Evolutionary conservation across 53 echinoderm and acorn worm species (phyloP).

Genomic region (Glandiceps talaboti): DNA sequence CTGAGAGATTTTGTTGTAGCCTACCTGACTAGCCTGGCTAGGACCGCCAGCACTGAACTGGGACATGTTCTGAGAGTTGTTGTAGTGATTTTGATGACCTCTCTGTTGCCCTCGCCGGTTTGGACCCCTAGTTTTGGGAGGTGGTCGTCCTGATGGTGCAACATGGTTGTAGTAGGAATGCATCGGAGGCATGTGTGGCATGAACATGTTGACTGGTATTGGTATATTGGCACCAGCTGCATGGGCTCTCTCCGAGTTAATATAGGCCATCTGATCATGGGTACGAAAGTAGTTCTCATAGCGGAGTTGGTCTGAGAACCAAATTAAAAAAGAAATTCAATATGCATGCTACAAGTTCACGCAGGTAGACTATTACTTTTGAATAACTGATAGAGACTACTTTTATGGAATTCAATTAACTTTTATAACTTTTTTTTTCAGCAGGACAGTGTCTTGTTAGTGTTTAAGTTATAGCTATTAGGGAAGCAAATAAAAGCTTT

Average conservation of each 20-base stretch:
- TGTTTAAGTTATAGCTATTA: no score
- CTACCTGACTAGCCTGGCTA: conserved; percentile 77
- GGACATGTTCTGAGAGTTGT: conserved; percentile 50
- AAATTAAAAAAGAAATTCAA: no score
- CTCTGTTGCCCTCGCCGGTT: not conserved
- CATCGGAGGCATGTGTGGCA: conserved; percentile 78
- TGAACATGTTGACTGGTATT: conserved; percentile 96
- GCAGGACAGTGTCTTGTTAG: no score
- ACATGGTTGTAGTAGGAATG: conserved; percentile 60
- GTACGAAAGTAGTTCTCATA: conserved; percentile 18
- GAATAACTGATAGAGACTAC: no score
- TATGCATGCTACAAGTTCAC: no score
- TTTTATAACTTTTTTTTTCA: no score
- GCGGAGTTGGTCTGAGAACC: no score
- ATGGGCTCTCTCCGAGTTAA: conserved; percentile 73
- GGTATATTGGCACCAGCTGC: conserved; percentile 70
- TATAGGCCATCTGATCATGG: conserved; percentile 96
- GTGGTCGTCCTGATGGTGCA: conserved; percentile 28
- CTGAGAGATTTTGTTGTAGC: no score
- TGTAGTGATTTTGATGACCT: not conserved
- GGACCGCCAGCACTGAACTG: conserved; percentile 92
- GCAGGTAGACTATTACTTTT: no score
- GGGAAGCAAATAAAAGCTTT: no score
- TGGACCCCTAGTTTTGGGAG: conserved; percentile 10
- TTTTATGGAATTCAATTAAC: no score